Evolutionary conservation across 1,140 invertebrate genomes (phyloP).

Genomic region (Drosophila paulistorum): DNA sequence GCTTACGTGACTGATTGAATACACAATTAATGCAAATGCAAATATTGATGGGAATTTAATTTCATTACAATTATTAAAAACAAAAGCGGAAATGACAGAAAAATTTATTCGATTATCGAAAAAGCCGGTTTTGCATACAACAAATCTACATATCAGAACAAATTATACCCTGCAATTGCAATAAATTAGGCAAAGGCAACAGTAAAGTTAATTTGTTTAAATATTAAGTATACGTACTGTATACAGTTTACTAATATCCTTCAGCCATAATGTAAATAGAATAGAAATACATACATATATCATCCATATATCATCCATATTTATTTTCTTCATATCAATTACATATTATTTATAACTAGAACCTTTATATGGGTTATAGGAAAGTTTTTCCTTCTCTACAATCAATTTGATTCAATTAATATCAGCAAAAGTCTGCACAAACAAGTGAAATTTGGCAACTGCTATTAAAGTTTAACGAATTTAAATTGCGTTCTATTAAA

Average conservation of each 20-base stretch:
- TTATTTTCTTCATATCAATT: background rate
- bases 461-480: constrained; percentile 50
- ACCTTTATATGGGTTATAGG: constrained; percentile 15
- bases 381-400: constrained; percentile 40
- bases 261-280: too few species aligned
- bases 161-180: background rate
- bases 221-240: too few species aligned
- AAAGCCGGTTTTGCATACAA: background rate
- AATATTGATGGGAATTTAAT: constrained; percentile 2
- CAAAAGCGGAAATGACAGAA: constrained; percentile 7
- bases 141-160: background rate
- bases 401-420: constrained; percentile 50
- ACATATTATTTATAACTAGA: background rate
- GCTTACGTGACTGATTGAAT: constrained; percentile 14
- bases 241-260: too few species aligned
- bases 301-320: too few species aligned
- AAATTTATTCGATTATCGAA: background rate
- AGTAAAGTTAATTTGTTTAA: too few species aligned
- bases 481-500: constrained; percentile 66
- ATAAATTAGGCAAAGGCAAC: background rate
- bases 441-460: constrained; percentile 44
- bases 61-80: background rate
- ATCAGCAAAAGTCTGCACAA: constrained; percentile 14
- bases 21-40: background rate
- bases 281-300: too few species aligned